Base-by-base conservation (phyloP, 2,797 vertebrate genomes). In the Taenioides sp. region DNA sequence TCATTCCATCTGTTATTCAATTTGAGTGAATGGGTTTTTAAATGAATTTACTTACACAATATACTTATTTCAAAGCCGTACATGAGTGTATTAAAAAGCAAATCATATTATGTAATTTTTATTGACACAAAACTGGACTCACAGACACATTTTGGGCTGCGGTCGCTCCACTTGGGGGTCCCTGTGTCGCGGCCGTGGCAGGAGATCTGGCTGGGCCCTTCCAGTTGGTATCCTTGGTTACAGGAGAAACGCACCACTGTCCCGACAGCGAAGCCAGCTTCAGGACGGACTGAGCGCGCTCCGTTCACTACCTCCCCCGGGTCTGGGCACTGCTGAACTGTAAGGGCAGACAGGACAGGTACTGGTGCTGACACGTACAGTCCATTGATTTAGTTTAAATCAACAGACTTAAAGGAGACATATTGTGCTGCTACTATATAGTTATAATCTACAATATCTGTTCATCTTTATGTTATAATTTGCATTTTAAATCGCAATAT, bases 131-230 rank as follows among this genome's bases (percentile, higher is more conserved):
- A 63, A 14, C 43, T 47, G 16, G 52, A 96, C 96, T 96, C 86
- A 98, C 96, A 92, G 91, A 96, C 95, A 92, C 96, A 98, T 79
- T 97, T 97, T 17, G 96, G 96, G 84, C 95, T 95, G 71, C 95
- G 94, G 86, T 97, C 96, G 1, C 96, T 98, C 96, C 96, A 97
- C 74, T 98, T 98, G 34, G 96, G 96, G 22, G 94, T 96, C 50
- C 95, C 95, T 0, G 95, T 96, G 91, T 98, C 96, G 47, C 96
- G 92, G 50, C 93, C 96, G 5, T 96, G 95, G 88, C 96, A 98
- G 43, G 96, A 95, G 81, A 98, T 95, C 16, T 95, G 93, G 9
- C 92, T 93, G 1, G 95, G 95, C 34, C 96, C 96, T 74, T 98
- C 96, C 47, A 97, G 91, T 66, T 96, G 95, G 64, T 98, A 97